Conservation (phyloP, 2,113 vertebrate species). For the Silurus asotus region DNA sequence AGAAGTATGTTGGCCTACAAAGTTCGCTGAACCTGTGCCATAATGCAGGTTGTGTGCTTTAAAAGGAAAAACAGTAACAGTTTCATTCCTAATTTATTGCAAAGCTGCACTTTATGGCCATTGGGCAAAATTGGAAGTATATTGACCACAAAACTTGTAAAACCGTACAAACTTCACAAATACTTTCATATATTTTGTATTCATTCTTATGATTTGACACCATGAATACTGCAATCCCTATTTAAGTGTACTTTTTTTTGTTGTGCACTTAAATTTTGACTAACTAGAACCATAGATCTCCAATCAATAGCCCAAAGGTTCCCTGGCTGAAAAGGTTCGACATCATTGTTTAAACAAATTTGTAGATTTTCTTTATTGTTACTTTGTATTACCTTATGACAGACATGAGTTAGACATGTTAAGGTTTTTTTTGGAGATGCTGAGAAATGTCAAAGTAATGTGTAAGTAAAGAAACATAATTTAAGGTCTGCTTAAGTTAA, state of each 20-base stretch:
- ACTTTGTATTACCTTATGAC: not conserved
- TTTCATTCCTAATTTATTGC: slow-evolving; percentile 2
- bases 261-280: not conserved
- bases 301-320: not conserved
- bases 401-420: not conserved
- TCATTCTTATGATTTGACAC: slow-evolving; percentile 9
- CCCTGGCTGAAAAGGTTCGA: not conserved
- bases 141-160: not conserved
- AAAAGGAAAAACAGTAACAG: slow-evolving; percentile 2
- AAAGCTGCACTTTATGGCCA: not conserved
- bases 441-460: not conserved
- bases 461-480: not conserved
- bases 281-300: not conserved
- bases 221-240: not conserved
- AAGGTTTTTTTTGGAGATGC: not conserved
- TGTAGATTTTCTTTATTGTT: not conserved
- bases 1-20: not conserved
- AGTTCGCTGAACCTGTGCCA: not conserved
- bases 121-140: not conserved
- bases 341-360: not conserved
- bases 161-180: not conserved
- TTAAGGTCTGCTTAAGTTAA: not conserved
- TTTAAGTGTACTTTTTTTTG: not conserved
- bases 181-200: not conserved
- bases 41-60: slow-evolving; percentile 28